Evolutionary conservation across 2,797 vertebrate genomes (phyloP).

Genomic region (Sebastes alutus): DNA sequence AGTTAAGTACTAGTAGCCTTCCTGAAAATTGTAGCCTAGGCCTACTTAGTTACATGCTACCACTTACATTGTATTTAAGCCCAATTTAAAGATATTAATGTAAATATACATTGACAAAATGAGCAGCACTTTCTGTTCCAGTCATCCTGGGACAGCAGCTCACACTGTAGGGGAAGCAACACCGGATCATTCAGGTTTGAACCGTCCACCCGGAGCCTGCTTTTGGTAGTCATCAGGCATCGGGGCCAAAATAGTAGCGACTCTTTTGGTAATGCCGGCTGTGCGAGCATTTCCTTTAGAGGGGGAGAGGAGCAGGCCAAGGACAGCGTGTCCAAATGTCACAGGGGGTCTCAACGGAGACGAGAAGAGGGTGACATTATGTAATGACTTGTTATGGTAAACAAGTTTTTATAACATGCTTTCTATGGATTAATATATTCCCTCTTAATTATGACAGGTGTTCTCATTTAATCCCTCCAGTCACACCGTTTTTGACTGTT

Average conservation of each 20-base stretch:
- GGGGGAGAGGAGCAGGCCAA: background rate
- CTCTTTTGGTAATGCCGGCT: conserved; percentile 72
- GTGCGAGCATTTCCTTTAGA: conserved; percentile 58
- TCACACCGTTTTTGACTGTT: background rate
- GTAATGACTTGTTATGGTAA: background rate
- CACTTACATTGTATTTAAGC: background rate
- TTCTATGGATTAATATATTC: background rate
- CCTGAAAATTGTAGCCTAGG: background rate
- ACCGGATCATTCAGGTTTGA: conserved; percentile 71
- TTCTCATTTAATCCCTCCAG: background rate
- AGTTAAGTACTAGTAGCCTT: background rate
- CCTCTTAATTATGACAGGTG: background rate
- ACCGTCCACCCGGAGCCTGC: conserved; percentile 38
- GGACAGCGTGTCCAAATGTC: conserved; percentile 20
- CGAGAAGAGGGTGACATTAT: background rate
- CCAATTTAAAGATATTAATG: background rate
- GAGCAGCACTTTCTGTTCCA: no score
- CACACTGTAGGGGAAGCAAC: background rate
- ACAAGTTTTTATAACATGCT: background rate
- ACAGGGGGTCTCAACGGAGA: background rate
- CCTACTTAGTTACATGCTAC: background rate
- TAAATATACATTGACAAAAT: no score
- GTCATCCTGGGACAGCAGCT: background rate
- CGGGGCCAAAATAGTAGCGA: conserved; percentile 71
- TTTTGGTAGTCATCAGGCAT: conserved; percentile 62